Conservation (phyloP, 92 coral and sea anemone species). For the Micromussa lordhowensis region DNA sequence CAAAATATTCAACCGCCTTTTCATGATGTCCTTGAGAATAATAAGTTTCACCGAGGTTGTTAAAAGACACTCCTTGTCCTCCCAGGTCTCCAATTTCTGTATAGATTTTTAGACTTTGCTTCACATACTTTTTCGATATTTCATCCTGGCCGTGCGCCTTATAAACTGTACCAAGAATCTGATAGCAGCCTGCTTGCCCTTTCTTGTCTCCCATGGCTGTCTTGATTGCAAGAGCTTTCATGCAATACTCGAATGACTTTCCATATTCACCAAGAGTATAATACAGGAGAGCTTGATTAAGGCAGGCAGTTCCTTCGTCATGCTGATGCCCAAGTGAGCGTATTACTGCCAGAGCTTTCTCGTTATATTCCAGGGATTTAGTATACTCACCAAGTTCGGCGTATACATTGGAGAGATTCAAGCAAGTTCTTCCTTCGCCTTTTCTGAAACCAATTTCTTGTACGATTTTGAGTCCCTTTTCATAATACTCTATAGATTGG, state of each 20-base stretch:
- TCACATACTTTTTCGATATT: background rate
- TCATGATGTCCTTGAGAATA: background rate
- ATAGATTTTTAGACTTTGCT: conserved; percentile 1
- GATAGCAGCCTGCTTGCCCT: background rate
- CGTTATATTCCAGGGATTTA: conserved; percentile 5
- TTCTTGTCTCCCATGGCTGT: background rate
- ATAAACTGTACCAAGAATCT: background rate
- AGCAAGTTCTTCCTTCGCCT: background rate
- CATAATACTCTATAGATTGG: background rate
- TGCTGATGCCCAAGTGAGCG: background rate
- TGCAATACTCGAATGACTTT: background rate
- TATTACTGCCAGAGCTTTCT: background rate
- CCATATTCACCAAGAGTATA: background rate
- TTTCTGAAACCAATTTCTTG: background rate
- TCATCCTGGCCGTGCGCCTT: background rate
- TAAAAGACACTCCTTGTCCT: background rate
- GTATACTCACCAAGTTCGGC: background rate
- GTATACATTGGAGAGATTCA: background rate
- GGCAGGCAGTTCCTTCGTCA: background rate
- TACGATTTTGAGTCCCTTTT: background rate
- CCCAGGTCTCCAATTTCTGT: background rate
- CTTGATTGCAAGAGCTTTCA: background rate
- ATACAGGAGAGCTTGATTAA: background rate
- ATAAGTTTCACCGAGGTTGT: background rate
- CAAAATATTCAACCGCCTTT: conserved; percentile 9